Conservation (phyloP, 37 sponge, comb jelly and placozoan species). For the Haliclona indistincta region DNA sequence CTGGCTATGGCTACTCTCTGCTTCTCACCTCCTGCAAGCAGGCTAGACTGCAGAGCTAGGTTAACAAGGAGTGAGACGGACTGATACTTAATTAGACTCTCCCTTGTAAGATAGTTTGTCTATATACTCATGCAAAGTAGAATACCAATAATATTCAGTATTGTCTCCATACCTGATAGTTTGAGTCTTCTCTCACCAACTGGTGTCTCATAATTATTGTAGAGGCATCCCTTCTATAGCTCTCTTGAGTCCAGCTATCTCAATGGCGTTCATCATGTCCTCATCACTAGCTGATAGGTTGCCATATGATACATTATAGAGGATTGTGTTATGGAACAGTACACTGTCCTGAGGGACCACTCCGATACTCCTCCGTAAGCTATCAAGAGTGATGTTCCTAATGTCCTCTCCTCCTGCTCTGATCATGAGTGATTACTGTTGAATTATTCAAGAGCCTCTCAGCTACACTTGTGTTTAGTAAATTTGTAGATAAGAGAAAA, state of each 20-base stretch:
- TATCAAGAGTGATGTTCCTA: conserved; percentile 75
- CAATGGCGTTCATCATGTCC: conserved; percentile 74
- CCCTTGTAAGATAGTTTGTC: no score
- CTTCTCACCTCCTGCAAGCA: conserved; percentile 94
- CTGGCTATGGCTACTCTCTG: conserved; percentile 95
- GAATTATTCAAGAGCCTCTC: no score
- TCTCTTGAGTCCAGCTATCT: conserved; percentile 76
- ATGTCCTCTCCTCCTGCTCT: conserved; percentile 71
- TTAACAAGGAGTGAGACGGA: no score
- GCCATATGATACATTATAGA: conserved; percentile 90
- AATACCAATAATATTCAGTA: no score
- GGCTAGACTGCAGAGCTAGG: no score
- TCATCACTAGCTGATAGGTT: conserved; percentile 62
- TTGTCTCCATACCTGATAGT: conserved; percentile 67
- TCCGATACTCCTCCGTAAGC: conserved; percentile 69
- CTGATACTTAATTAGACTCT: no score
- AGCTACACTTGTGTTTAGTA: no score
- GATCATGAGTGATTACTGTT: no score
- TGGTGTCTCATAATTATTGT: conserved; percentile 81
- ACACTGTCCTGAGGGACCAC: conserved; percentile 97
- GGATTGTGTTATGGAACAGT: conserved; percentile 90
- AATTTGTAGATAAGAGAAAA: no score
- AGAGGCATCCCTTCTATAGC: conserved; percentile 79
- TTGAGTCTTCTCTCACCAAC: conserved; percentile 97
- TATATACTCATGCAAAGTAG: no score